These are phyloP conservation scores for Proterorhinus semilunaris DNA, from an alignment of 2,113 vertebrate genomes.

Conservation along the genomic window DNA sequence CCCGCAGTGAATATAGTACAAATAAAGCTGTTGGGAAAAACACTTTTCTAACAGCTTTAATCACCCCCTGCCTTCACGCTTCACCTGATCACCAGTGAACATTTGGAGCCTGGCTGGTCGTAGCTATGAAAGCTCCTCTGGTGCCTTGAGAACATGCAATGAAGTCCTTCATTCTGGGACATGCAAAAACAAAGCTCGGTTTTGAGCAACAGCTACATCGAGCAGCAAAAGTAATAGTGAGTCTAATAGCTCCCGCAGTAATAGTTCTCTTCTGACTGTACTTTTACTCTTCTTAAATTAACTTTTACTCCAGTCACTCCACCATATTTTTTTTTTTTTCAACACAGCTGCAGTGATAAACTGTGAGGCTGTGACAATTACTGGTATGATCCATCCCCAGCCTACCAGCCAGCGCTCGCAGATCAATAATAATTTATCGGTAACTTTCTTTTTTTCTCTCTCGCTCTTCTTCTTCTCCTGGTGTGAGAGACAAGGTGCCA, in stretches of 20 bases:
- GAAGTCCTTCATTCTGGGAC: no score
- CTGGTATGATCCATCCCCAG: constrained; percentile 57
- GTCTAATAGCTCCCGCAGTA: no score
- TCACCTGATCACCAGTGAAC: no score
- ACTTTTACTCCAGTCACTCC: neutral
- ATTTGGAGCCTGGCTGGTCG: no score
- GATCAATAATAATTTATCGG: constrained; percentile 74
- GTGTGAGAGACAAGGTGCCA: constrained; percentile 45
- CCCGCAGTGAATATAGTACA: neutral
- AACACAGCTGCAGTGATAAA: constrained; percentile 58
- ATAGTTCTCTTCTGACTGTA: neutral
- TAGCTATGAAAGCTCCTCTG: no score
- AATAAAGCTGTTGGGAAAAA: no score
- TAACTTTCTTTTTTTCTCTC: constrained; percentile 54
- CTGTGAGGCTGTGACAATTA: constrained; percentile 57
- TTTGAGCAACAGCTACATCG: no score
- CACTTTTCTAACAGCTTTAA: no score
- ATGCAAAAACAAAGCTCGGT: no score
- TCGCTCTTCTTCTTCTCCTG: constrained; percentile 26
- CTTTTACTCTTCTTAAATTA: neutral
- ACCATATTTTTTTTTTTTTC: neutral
- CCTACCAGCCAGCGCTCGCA: constrained; percentile 41
- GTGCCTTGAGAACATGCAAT: no score
- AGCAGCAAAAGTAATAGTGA: no score
- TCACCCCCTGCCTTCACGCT: no score